A percentile compares a stretch with the other conserved stretches of the same genome.
These are phyloP conservation scores for Pachyseris speciosa DNA, from an alignment of 64 coral and sea anemone genomes.

Conservation along the genomic window DNA sequence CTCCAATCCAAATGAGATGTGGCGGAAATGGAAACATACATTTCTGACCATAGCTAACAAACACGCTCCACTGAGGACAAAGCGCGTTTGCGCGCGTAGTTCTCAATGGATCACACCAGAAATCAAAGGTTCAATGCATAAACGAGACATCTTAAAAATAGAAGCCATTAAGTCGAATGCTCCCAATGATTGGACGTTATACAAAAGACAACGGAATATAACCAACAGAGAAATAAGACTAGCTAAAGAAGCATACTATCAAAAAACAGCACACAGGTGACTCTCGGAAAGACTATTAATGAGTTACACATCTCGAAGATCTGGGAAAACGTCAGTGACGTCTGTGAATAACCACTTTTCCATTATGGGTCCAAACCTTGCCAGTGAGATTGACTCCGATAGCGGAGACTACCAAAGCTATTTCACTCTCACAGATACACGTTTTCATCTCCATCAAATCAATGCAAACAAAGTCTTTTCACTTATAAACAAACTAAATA, in stretches of 20 bases:
- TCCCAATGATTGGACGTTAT: slow-evolving; percentile 27
- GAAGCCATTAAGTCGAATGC: slow-evolving; percentile 45
- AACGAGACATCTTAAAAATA: slow-evolving; percentile 43
- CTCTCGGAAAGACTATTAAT: slow-evolving; percentile 21
- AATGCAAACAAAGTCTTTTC: slow-evolving; percentile 19
- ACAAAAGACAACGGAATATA: slow-evolving; percentile 19
- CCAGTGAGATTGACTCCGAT: background rate
- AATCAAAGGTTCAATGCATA: slow-evolving; percentile 24
- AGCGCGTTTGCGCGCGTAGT: background rate
- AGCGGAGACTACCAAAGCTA: slow-evolving; percentile 3
- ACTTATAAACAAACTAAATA: slow-evolving; percentile 14
- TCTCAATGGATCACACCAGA: slow-evolving; percentile 37
- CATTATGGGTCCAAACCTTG: background rate
- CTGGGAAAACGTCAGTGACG: background rate
- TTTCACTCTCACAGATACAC: background rate
- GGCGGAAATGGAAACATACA: slow-evolving; percentile 22
- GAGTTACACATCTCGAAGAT: background rate
- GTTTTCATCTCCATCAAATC: slow-evolving; percentile 15
- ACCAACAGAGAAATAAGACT: slow-evolving; percentile 40
- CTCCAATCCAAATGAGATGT: slow-evolving; percentile 11
- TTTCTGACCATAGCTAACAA: background rate
- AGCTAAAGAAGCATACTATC: slow-evolving; percentile 44
- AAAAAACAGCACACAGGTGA: slow-evolving; percentile 16
- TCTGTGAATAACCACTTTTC: background rate
- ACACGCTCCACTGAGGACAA: slow-evolving; percentile 28